These are phyloP conservation scores for Cyrtonyx montezumae DNA, from an alignment of 2,113 vertebrate genomes.

Conservation along the genomic window DNA sequence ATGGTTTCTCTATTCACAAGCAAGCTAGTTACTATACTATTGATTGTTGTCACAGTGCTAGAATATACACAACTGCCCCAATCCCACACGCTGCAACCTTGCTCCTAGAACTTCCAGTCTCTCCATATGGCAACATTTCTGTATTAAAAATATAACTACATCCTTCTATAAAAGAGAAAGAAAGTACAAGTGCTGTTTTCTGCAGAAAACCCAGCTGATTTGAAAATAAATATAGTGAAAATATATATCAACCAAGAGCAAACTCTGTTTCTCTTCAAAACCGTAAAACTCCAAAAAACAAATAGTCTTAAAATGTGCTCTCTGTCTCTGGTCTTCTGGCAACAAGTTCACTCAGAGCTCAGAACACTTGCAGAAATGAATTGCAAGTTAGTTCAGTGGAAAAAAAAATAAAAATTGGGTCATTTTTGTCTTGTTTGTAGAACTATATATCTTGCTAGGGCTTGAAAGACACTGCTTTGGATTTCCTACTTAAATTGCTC, in stretches of 20 bases:
- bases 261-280: slow-evolving; percentile 20
- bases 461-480: not conserved
- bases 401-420: not conserved
- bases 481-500: not conserved
- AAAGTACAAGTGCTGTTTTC: slow-evolving; percentile 55
- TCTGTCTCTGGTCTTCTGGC: slow-evolving; percentile 44
- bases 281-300: slow-evolving; percentile 4
- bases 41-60: not conserved
- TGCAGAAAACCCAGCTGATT: slow-evolving; percentile 55
- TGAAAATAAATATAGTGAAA: slow-evolving; percentile 66
- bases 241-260: slow-evolving; percentile 41
- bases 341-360: slow-evolving; percentile 24
- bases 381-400: not conserved
- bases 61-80: not conserved
- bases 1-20: not conserved
- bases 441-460: not conserved
- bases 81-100: not conserved
- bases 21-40: not conserved
- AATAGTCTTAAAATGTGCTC: slow-evolving; percentile 47
- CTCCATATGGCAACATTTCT: not conserved
- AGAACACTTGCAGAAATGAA: not conserved
- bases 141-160: slow-evolving; percentile 40
- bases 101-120: not conserved
- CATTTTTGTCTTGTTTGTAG: slow-evolving; percentile 30
- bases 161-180: slow-evolving; percentile 21